phyloP scores from a whole-genome alignment of 2,113 vertebrate genomes.

The Dicaeum eximium region DNA sequence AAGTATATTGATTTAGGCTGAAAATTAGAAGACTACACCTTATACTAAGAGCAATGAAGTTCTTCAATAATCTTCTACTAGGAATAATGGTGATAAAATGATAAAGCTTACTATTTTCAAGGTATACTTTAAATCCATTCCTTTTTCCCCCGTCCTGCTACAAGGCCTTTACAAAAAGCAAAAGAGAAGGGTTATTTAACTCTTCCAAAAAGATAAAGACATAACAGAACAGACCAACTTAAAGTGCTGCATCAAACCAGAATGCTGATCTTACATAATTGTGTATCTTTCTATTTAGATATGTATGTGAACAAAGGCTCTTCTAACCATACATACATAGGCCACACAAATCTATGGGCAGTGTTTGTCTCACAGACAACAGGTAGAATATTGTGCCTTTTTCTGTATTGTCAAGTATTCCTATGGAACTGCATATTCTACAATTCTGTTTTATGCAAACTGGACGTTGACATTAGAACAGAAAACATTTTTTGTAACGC shows the following conservation, averaged over 20 bases:
- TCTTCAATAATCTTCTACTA: not conserved
- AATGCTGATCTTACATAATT: not conserved
- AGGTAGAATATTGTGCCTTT: not conserved
- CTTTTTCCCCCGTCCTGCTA: not conserved
- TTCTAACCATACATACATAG: not conserved
- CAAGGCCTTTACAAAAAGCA: not conserved
- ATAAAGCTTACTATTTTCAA: not conserved
- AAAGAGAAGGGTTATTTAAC: not conserved
- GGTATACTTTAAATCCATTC: not conserved
- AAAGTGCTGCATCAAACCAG: not conserved
- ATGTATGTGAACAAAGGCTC: not conserved
- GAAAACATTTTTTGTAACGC: not conserved
- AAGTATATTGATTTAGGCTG: not conserved
- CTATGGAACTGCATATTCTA: not conserved
- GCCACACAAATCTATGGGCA: not conserved
- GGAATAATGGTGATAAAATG: not conserved
- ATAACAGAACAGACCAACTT: not conserved
- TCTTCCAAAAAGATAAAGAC: not conserved
- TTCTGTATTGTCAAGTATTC: not conserved
- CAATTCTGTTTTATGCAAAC: not conserved
- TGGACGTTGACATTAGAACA: not conserved
- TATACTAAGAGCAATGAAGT: not conserved
- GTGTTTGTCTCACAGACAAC: not conserved
- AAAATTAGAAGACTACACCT: not conserved
- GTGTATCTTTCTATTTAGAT: not conserved